Conservation (phyloP, 2,113 vertebrate genomes). For the Phyllostomus hastatus region DNA sequence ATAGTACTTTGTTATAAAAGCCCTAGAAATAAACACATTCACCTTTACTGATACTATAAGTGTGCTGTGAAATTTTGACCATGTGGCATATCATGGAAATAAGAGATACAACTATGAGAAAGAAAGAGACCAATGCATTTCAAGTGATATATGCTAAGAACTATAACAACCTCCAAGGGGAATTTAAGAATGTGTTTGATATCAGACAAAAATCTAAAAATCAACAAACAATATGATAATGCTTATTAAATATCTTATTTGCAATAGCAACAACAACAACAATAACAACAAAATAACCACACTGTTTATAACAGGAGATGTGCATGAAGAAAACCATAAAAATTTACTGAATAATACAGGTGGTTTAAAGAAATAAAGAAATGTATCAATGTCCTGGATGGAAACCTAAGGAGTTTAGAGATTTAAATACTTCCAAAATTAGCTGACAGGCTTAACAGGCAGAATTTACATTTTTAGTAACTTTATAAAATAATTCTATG, state of each 20-base stretch:
- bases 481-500: slow-evolving; percentile 28
- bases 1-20: background rate
- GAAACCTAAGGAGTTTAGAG: slow-evolving; percentile 2
- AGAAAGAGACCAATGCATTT: background rate
- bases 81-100: background rate
- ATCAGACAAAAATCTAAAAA: background rate
- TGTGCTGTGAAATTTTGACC: background rate
- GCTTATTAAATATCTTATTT: background rate
- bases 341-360: background rate
- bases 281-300: background rate
- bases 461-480: slow-evolving; percentile 37
- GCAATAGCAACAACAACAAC: background rate
- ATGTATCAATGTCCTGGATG: background rate
- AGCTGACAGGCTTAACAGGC: background rate
- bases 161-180: background rate
- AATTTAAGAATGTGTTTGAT: background rate
- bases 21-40: background rate
- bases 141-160: background rate
- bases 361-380: slow-evolving; percentile 21
- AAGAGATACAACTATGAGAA: background rate
- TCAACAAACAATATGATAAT: background rate
- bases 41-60: background rate
- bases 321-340: background rate
- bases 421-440: slow-evolving; percentile 36
- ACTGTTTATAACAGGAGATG: background rate